A percentile compares a stretch with the other conserved stretches of the same genome.
phyloP scores from a whole-genome alignment of 2,797 vertebrate species.

The Hypotaenidia philippensis region DNA sequence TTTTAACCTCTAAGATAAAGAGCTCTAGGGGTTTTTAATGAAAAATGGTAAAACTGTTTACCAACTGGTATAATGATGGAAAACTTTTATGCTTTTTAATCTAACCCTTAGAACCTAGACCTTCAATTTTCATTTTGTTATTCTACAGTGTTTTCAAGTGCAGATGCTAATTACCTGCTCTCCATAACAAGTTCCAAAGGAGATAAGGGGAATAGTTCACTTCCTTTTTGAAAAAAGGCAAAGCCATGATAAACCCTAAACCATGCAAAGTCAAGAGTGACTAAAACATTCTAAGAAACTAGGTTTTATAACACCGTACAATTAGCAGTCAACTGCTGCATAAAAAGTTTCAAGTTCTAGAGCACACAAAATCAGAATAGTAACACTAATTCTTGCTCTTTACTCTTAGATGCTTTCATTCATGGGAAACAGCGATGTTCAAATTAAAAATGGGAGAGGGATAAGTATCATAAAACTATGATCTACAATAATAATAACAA shows the following conservation, averaged over 20 bases:
- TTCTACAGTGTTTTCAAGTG: background rate
- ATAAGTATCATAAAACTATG: conserved; percentile 40
- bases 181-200: background rate
- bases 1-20: background rate
- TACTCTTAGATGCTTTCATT: background rate
- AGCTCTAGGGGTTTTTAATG: background rate
- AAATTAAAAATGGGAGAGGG: conserved; percentile 12
- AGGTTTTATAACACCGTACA: background rate
- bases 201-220: background rate
- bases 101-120: background rate
- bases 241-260: background rate
- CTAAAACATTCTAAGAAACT: background rate
- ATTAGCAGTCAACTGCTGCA: background rate
- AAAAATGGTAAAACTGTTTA: background rate
- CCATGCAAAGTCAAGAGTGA: background rate
- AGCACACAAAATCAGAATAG: background rate
- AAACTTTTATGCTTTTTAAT: background rate
- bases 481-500: conserved; percentile 42
- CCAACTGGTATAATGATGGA: background rate
- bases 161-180: background rate
- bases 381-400: background rate
- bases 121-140: background rate
- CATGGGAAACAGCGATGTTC: background rate
- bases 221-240: background rate
- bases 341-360: background rate